A percentile compares a stretch with the other conserved stretches of the same genome.
These are phyloP conservation scores for Trypoxylus dichotomus DNA, from an alignment of 1,140 invertebrate species.

Conservation along the genomic window DNA sequence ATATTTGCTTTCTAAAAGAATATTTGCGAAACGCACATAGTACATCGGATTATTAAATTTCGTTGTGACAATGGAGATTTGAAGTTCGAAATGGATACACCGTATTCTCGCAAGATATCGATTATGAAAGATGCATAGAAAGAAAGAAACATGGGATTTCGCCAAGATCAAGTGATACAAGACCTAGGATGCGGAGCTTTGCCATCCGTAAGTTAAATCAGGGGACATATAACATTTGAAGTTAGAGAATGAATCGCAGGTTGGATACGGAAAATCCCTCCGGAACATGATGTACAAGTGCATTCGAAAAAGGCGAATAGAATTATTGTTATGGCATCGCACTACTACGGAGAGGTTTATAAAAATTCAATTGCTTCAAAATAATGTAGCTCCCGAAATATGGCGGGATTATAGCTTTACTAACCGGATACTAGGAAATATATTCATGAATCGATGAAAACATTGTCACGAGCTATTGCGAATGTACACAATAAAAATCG, in stretches of 20 bases:
- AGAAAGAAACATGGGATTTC: constrained; percentile 1
- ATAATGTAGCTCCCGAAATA: neutral
- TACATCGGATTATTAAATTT: neutral
- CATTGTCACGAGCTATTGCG: neutral
- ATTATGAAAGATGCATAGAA: neutral
- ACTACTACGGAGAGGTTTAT: neutral
- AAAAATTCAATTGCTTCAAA: neutral
- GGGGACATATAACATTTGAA: neutral
- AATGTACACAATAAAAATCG: neutral
- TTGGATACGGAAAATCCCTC: neutral
- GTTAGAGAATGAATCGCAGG: neutral
- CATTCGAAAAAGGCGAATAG: neutral
- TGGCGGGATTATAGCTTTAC: neutral
- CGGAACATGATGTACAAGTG: neutral
- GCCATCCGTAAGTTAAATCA: neutral
- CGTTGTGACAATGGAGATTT: neutral
- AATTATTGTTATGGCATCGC: neutral
- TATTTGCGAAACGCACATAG: neutral
- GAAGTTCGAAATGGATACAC: neutral
- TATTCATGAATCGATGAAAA: neutral
- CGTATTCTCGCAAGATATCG: neutral
- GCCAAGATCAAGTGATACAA: neutral
- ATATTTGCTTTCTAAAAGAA: neutral
- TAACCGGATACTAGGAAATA: no score
- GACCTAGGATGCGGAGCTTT: neutral